Evolutionary conservation across 2,888 invertebrate species (phyloP).

Genomic region (Drosophila subquinaria): DNA sequence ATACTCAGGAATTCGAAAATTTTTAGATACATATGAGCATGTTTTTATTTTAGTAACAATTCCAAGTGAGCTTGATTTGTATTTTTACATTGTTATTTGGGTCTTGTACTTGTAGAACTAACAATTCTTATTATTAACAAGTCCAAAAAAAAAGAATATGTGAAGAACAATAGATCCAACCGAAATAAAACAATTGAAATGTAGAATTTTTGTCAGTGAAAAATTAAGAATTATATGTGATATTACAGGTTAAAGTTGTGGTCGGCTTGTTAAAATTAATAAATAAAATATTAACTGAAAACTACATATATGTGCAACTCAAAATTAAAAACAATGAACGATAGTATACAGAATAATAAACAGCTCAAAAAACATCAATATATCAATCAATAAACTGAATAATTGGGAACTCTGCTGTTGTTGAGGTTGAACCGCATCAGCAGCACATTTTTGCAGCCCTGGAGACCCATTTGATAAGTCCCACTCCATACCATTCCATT

Average conservation of each 20-base stretch:
- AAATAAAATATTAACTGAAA: too few relatives aligned
- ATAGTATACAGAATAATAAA: not conserved
- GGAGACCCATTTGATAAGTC: not conserved
- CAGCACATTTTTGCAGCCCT: not conserved
- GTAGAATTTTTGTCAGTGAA: too few relatives aligned
- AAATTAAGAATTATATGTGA: too few relatives aligned
- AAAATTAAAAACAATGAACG: not conserved
- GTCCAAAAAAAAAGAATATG: not conserved
- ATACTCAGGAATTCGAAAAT: not conserved
- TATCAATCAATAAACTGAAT: not conserved
- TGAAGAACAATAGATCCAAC: too few relatives aligned
- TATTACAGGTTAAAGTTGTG: too few relatives aligned
- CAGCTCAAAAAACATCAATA: not conserved
- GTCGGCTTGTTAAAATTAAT: too few relatives aligned
- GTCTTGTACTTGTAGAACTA: not conserved
- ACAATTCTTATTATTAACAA: not conserved
- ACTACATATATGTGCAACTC: not conserved
- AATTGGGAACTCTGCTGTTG: not conserved
- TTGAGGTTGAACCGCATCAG: not conserved
- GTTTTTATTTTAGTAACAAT: not conserved
- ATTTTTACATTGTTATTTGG: not conserved
- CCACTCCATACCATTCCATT: not conserved
- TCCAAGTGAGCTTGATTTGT: not conserved
- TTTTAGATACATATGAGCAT: not conserved
- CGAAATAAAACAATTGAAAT: too few relatives aligned